Evolutionary conservation across 2,113 vertebrate species (phyloP).

Genomic region (Leucoraja erinaceus): DNA sequence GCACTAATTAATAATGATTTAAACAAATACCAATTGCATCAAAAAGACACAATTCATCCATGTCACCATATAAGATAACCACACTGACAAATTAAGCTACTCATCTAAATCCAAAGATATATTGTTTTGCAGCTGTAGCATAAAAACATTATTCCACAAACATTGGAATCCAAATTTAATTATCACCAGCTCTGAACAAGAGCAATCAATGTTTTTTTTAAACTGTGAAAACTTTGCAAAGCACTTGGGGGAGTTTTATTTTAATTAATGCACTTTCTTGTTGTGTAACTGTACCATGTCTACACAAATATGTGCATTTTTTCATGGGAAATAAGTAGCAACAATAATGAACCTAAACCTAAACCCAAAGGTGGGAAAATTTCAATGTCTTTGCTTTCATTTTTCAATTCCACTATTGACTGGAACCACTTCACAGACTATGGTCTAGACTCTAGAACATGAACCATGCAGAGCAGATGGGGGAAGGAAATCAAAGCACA

Average conservation of each 20-base stretch:
- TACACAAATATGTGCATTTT: not conserved
- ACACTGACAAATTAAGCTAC: not conserved
- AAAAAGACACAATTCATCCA: not conserved
- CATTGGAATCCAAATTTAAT: not conserved
- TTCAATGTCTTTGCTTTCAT: not conserved
- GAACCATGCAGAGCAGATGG: not conserved
- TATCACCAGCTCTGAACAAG: not conserved
- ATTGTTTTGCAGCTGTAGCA: not conserved
- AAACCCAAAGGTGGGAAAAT: not conserved
- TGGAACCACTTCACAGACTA: not conserved
- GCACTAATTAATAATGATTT: too few relatives aligned
- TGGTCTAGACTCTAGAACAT: not conserved
- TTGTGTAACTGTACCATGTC: not conserved
- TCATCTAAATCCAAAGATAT: not conserved
- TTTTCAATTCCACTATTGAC: not conserved
- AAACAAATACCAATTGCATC: constrained; percentile 1
- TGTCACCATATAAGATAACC: not conserved
- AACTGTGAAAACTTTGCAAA: not conserved
- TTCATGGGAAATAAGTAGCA: not conserved
- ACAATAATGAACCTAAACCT: not conserved
- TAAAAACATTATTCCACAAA: not conserved
- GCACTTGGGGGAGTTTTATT: not conserved
- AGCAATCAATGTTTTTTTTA: not conserved
- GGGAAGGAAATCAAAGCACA: not conserved
- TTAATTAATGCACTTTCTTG: not conserved